Base-by-base conservation (phyloP, 2,888 invertebrate genomes). In the Lottia scabra region DNA sequence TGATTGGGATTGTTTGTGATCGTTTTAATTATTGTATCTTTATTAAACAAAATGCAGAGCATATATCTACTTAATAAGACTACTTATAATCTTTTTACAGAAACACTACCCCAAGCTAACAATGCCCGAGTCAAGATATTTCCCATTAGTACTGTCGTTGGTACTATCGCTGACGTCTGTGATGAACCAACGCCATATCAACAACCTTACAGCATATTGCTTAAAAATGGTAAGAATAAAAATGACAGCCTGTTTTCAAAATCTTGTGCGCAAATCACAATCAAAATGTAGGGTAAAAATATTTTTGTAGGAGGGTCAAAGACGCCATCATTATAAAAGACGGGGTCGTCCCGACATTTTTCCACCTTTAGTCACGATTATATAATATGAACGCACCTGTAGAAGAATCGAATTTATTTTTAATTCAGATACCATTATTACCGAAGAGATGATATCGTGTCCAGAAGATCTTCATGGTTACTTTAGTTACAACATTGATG, bases 91-190 rank as follows among this genome's bases (percentile, higher is more conserved):
- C n/a, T 23, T n/a, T 65, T 68, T 71, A 12, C 76, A 84, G 84
- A 71, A 27, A 65, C 79, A 63, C 69, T 79, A 30, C 27, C 72
- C 13, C 78, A 80, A 23, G 82, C 84, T 0, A 77, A 75, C 19
- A 65, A 80, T 68, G 78, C 76, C 56, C 67, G 81, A 19, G 76
- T 81, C 38, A 76, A 81, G 69, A 77, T 84, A 56, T 76, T 72
- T 26, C 78, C 82, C 12, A 66, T 75, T 1, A 71, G 75, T 1
- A 72, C 75, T 23, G 23, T 75, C 2, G 69, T 76, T 3, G 66
- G 75, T 0, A 43, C 75, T 1, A 23, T 68, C 4, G 67, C 75
- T 10, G 72, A 75, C 12, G 71, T 82, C 19, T 84, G 84, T 71
- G 80, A 82, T 15, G 74, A 68, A 27, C 38, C 66, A 16, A 68